phyloP scores from a whole-genome alignment of 2,888 invertebrate species.

The Phorcus lineatus region DNA sequence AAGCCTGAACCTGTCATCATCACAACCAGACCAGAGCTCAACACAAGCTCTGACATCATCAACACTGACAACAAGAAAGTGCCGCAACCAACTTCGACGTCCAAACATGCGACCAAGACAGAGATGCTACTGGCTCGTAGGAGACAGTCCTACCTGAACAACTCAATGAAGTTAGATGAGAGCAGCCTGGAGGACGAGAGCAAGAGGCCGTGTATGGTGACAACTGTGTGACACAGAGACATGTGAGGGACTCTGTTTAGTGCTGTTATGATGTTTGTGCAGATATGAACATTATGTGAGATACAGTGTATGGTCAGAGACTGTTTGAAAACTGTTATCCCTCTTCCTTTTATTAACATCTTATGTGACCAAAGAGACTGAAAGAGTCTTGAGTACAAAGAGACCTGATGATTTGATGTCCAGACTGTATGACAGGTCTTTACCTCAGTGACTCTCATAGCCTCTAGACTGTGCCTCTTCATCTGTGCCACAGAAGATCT shows the following conservation, averaged over 20 bases:
- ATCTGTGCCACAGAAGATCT: too few relatives aligned
- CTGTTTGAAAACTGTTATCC: too few relatives aligned
- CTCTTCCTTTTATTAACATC: too few relatives aligned
- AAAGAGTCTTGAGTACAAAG: too few relatives aligned
- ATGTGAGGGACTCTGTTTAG: not conserved
- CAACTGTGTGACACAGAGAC: slow-evolving; percentile 44
- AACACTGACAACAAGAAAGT: not conserved
- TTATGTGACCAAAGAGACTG: too few relatives aligned
- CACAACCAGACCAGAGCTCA: slow-evolving; percentile 20
- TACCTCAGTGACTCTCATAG: too few relatives aligned
- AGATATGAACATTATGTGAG: too few relatives aligned
- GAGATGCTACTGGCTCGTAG: slow-evolving; percentile 72
- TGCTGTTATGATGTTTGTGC: too few relatives aligned
- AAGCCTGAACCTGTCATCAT: not conserved
- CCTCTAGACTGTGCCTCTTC: too few relatives aligned
- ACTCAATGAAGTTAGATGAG: slow-evolving; percentile 29
- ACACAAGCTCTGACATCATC: not conserved
- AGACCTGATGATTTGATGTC: too few relatives aligned
- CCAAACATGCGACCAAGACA: slow-evolving; percentile 65
- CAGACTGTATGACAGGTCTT: too few relatives aligned
- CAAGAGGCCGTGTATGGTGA: slow-evolving; percentile 46
- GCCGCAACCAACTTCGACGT: not conserved
- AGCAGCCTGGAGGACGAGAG: slow-evolving; percentile 35
- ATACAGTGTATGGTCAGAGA: too few relatives aligned
- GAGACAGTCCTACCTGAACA: slow-evolving; percentile 46